Percentiles rank a stretch among this genome's conserved stretches.
Evolutionary conservation across 2,797 vertebrate genomes (phyloP).

Genomic region (Sphenodon punctatus): DNA sequence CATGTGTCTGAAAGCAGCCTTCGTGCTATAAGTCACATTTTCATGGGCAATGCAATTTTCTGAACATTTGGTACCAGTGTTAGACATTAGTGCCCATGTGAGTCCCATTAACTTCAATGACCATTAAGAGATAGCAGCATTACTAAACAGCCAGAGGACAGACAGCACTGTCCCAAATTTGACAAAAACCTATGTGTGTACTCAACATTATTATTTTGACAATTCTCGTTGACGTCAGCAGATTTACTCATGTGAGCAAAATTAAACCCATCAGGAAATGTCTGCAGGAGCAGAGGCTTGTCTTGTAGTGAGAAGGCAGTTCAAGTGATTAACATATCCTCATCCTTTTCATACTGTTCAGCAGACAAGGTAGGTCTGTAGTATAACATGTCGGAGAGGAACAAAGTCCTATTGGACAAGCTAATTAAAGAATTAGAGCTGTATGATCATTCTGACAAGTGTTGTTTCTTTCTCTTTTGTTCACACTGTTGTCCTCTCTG

Average conservation of each 20-base stretch:
- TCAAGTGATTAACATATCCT: background rate
- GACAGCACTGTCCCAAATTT: background rate
- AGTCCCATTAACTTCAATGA: no score
- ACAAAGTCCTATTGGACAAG: conserved; percentile 36
- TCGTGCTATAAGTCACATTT: no score
- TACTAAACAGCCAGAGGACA: no score
- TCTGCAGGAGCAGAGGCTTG: conserved; percentile 22
- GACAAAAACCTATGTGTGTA: background rate
- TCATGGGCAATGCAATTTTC: no score
- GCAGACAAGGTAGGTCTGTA: conserved; percentile 34
- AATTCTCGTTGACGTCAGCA: background rate
- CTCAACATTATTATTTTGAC: background rate
- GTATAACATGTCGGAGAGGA: conserved; percentile 49
- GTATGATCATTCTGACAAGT: conserved; percentile 60
- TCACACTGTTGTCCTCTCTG: conserved; percentile 56
- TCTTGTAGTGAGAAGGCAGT: background rate
- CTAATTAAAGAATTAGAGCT: conserved; percentile 48
- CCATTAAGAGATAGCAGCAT: no score
- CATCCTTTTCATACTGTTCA: background rate
- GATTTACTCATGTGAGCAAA: background rate
- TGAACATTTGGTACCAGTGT: no score
- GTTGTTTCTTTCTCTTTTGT: conserved; percentile 56
- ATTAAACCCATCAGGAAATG: background rate
- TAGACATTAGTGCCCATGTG: no score
- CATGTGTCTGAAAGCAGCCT: no score